Conservation (phyloP, 2,888 invertebrate genomes). For the Willowsia nigromaculata region DNA sequence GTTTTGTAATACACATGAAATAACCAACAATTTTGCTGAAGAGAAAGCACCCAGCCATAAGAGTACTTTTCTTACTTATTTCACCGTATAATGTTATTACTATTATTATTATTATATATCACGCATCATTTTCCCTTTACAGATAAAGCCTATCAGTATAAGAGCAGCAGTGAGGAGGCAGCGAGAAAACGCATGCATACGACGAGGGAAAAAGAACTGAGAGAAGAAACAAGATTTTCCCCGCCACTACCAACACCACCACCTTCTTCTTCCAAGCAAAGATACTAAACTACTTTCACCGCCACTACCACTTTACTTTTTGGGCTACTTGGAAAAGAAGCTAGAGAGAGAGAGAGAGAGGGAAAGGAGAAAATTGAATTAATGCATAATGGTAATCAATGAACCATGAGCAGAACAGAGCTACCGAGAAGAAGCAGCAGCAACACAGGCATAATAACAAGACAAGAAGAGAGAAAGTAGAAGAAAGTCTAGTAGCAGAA, state of each 20-base stretch:
- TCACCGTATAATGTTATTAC: conserved; percentile 20
- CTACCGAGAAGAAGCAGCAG: conserved; percentile 4
- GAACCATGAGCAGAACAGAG: conserved; percentile 63
- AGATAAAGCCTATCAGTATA: conserved; percentile 64
- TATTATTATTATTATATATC: conserved; percentile 48
- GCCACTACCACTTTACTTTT: conserved; percentile 10
- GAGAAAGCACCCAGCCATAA: background rate
- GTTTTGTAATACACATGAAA: background rate
- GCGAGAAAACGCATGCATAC: background rate
- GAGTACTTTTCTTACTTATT: conserved; percentile 14
- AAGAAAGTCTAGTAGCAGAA: conserved; percentile 14
- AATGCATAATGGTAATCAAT: conserved; percentile 73
- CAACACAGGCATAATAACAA: conserved; percentile 3
- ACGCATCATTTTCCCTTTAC: conserved; percentile 60
- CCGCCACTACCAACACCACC: conserved; percentile 7
- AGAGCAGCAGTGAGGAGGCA: background rate
- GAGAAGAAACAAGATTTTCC: conserved; percentile 43
- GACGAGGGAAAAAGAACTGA: background rate
- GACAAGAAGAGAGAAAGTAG: conserved; percentile 33
- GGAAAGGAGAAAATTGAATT: conserved; percentile 69
- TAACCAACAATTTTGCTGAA: background rate
- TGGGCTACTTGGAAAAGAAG: background rate
- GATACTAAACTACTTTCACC: background rate
- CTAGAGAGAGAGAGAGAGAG: conserved; percentile 28
- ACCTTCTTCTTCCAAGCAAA: background rate